Conservation (phyloP, 64 coral and sea anemone species). For the Trachythela sp. region DNA sequence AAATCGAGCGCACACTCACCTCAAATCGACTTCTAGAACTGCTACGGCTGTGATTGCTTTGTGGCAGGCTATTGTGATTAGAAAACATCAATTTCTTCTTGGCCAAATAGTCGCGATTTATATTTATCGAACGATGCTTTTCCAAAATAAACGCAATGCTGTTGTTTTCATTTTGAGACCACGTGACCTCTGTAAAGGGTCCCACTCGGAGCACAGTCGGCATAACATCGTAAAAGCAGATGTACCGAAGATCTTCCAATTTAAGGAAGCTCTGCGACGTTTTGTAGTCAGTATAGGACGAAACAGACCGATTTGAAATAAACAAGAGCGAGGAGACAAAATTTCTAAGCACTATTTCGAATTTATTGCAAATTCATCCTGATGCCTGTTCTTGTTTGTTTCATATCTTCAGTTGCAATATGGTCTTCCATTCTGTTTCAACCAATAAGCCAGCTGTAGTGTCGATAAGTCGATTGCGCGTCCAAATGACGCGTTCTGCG, state of each 20-base stretch:
- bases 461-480: too few relatives aligned
- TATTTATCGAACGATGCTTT: slow-evolving; percentile 1
- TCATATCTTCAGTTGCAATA: too few relatives aligned
- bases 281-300: too few relatives aligned
- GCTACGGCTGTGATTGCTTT: neutral
- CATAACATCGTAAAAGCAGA: neutral
- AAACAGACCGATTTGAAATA: too few relatives aligned
- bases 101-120: neutral
- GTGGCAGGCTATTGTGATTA: neutral
- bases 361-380: too few relatives aligned
- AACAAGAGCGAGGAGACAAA: too few relatives aligned
- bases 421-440: too few relatives aligned
- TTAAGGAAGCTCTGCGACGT: neutral
- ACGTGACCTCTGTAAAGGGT: neutral
- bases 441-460: too few relatives aligned
- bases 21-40: slow-evolving; percentile 27
- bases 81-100: slow-evolving; percentile 25
- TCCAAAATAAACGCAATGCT: slow-evolving; percentile 12
- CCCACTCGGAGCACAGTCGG: neutral
- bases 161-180: slow-evolving; percentile 14
- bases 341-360: too few relatives aligned
- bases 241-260: neutral
- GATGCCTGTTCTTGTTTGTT: too few relatives aligned
- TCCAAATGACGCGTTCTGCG: too few relatives aligned
- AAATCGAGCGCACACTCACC: neutral